Evolutionary conservation across 2,113 vertebrate genomes (phyloP).

Genomic region (Apus apus): DNA sequence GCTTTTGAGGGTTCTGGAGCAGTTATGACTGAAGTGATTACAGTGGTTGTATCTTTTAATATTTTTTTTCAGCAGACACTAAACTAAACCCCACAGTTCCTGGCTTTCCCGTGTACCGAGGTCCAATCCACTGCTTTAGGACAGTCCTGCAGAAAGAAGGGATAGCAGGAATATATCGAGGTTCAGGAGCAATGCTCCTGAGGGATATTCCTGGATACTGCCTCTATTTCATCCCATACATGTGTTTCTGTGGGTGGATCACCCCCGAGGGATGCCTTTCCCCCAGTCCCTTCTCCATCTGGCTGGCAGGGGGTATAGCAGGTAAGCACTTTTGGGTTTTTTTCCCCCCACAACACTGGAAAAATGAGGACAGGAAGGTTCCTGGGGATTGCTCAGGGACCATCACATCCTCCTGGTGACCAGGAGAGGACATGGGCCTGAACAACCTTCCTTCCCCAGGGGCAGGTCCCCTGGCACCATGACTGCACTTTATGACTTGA

Average conservation of each 20-base stretch:
- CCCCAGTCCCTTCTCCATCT: conserved; percentile 81
- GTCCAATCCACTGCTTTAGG: conserved; percentile 89
- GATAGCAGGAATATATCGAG: conserved; percentile 88
- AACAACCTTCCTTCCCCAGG: not conserved
- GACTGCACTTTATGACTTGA: not conserved
- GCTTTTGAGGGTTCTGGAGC: not conserved
- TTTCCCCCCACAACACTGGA: not conserved
- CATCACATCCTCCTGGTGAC: not conserved
- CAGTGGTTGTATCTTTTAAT: not conserved
- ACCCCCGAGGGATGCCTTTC: conserved; percentile 73
- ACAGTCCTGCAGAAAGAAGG: conserved; percentile 87
- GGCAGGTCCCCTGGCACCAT: not conserved
- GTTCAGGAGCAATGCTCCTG: conserved; percentile 88
- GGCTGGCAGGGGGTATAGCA: conserved; percentile 92
- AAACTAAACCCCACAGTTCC: conserved; percentile 71
- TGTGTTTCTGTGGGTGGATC: conserved; percentile 83
- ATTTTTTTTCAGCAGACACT: conserved; percentile 69
- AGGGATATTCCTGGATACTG: conserved; percentile 92
- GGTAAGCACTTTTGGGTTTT: conserved; percentile 73
- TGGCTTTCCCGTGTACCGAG: conserved; percentile 79
- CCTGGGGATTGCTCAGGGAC: not conserved
- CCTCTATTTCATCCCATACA: conserved; percentile 93
- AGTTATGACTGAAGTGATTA: not conserved
- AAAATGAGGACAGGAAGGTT: not conserved
- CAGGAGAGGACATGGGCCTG: not conserved